Base-by-base conservation (phyloP, 2,797 vertebrate genomes). In the Platalea minor region DNA sequence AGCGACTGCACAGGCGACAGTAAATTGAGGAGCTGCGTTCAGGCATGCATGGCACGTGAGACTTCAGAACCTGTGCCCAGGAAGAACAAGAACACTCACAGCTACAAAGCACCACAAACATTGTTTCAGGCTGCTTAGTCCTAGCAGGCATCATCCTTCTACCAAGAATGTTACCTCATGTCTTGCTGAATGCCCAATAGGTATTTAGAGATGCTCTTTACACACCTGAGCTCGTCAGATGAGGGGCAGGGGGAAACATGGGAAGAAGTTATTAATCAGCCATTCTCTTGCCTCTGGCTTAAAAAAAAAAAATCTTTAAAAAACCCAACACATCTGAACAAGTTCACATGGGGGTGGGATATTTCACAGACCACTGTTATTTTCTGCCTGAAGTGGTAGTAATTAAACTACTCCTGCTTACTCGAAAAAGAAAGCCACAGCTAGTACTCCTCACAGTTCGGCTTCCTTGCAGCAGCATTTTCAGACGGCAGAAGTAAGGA, bases 21-120 rank as follows among this genome's bases (percentile, higher is more conserved):
- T 1, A 3, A 85, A 8, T 2, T 13, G 23, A 51, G 64, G 5
- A 77, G 68, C 18, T 83, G 29, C 31, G 20, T 43, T 35, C 73
- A 90, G 39, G 41, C 19, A 31, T 0, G 3, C 24, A 17, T 4
- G 7, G 56, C 41, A 63, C 2, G 3, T 0, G 3, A 15, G 33
- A 25, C 26, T 59, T 81, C 37, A 80, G 53, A 79, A 68, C 69
- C 31, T 7, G 21, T 41, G 23, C 51, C 29, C n/a, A 59, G 31
- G 12, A 37, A 69, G 23, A 48, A 26, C 0, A 1, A 26, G n/a
- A 70, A 75, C 18, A 12, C 8, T 41, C 15, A 2, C 7, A 54
- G 39, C 35, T 31, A 19, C 9, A 19, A 19, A 89, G n/a, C 53
- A 76, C 10, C 35, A 60, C 33, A 48, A 45, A 12, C 4, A 20